Percentiles rank a stretch among this genome's conserved stretches.
phyloP scores from a whole-genome alignment of 30 jellyfish, hydroid and myxozoan species.

The Aurelia aurita complex sp. Pacific region DNA sequence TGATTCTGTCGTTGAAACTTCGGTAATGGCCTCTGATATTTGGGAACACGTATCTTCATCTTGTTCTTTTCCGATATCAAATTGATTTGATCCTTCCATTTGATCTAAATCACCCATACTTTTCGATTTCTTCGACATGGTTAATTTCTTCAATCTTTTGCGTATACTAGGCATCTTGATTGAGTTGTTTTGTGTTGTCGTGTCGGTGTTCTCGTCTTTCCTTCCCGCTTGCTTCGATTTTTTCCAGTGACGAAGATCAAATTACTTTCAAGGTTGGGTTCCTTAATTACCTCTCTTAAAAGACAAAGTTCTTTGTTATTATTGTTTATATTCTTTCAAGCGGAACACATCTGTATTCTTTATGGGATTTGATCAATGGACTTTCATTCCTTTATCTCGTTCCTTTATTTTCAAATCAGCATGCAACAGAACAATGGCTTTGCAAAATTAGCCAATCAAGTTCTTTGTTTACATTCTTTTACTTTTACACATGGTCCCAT shows the following conservation, averaged over 20 bases:
- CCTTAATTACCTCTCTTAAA: too few species aligned
- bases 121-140: slow-evolving; percentile 52
- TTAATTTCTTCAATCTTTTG: slow-evolving; percentile 55
- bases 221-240: too few species aligned
- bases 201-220: too few species aligned
- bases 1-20: slow-evolving; percentile 43
- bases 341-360: too few species aligned
- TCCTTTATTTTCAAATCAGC: too few species aligned
- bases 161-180: slow-evolving; percentile 60
- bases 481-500: not conserved
- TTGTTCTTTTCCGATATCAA: not conserved
- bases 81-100: slow-evolving; percentile 1
- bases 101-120: slow-evolving; percentile 46
- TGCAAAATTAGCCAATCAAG: not conserved
- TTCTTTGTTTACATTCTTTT: not conserved
- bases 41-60: slow-evolving; percentile 55
- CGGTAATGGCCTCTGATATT: slow-evolving; percentile 61
- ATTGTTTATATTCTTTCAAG: too few species aligned
- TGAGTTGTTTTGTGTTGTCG: not conserved
- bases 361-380: too few species aligned
- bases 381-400: too few species aligned
- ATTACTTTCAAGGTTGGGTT: too few species aligned
- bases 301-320: too few species aligned
- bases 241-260: too few species aligned
- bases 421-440: not conserved